Evolutionary conservation across 2,113 vertebrate species (phyloP).

Genomic region (Pelobates fuscus): DNA sequence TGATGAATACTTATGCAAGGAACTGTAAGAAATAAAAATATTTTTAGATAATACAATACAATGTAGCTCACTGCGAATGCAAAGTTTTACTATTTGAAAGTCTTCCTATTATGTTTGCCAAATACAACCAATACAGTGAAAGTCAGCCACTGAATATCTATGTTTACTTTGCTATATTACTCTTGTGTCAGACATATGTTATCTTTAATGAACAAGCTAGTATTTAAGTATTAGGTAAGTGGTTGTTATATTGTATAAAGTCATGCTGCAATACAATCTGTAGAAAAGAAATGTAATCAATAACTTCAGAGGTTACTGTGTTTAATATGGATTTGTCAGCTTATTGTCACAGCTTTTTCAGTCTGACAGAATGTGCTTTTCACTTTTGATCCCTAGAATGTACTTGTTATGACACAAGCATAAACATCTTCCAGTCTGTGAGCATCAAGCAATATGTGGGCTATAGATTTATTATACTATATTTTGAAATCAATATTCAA

Average conservation of each 20-base stretch:
- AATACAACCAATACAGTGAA: slow-evolving; percentile 20
- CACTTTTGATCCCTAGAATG: slow-evolving; percentile 32
- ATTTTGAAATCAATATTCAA: slow-evolving; percentile 5
- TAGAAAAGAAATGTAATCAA: slow-evolving; percentile 4
- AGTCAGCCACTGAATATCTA: slow-evolving; percentile 9
- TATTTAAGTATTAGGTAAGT: neutral
- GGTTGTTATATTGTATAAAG: slow-evolving; percentile 13
- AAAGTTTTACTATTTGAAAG: too few species aligned
- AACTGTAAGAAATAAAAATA: neutral
- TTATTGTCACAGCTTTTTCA: slow-evolving; percentile 22
- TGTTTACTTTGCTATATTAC: neutral
- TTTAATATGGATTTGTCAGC: neutral
- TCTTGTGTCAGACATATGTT: neutral
- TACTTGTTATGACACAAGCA: slow-evolving; percentile 44
- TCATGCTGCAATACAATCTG: slow-evolving; percentile 19
- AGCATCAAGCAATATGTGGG: slow-evolving; percentile 32
- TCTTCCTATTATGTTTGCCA: slow-evolving; percentile 37
- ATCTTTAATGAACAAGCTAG: too few species aligned
- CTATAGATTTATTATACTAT: slow-evolving; percentile 16
- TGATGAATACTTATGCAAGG: too few species aligned
- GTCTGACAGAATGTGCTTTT: slow-evolving; percentile 24
- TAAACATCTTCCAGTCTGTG: slow-evolving; percentile 25
- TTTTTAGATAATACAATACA: neutral
- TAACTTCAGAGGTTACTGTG: slow-evolving; percentile 1
- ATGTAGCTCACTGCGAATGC: too few species aligned